Conservation (phyloP, 2,113 vertebrate genomes). For the Notarius lentiginosus region DNA sequence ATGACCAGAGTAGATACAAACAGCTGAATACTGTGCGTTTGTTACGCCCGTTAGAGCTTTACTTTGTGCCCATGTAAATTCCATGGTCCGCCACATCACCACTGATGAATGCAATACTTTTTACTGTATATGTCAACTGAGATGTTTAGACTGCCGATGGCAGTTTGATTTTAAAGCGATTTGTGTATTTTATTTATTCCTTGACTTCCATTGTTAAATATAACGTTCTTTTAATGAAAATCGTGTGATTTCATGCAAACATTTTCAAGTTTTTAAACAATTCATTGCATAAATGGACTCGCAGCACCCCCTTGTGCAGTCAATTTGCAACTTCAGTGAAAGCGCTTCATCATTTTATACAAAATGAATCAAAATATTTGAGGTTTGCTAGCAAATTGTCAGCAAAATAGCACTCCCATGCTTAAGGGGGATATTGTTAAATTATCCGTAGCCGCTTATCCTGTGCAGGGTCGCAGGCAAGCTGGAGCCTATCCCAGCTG, state of each 20-base stretch:
- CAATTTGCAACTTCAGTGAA: neutral
- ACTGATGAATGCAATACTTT: constrained; percentile 78
- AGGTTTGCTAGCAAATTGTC: neutral
- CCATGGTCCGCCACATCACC: constrained; percentile 49
- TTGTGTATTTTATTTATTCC: constrained; percentile 80
- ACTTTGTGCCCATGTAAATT: constrained; percentile 35
- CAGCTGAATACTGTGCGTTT: constrained; percentile 55
- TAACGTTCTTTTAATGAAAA: constrained; percentile 68
- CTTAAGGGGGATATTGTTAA: no score
- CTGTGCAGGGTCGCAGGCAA: no score
- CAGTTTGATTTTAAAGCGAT: constrained; percentile 60
- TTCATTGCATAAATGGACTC: neutral
- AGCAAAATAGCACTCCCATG: neutral
- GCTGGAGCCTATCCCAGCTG: no score
- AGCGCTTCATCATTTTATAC: neutral
- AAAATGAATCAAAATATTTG: neutral
- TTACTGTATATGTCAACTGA: constrained; percentile 63
- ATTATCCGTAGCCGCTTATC: no score
- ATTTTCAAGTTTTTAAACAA: neutral
- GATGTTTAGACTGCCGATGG: constrained; percentile 58
- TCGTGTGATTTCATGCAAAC: constrained; percentile 30
- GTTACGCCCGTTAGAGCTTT: constrained; percentile 44
- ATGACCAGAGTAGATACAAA: constrained; percentile 50
- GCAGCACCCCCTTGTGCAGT: constrained; percentile 30
- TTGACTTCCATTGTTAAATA: constrained; percentile 74